Percentiles rank a stretch among this genome's conserved stretches.
Conservation (phyloP, 2,113 vertebrate species). For the Cheilinus undulatus region DNA sequence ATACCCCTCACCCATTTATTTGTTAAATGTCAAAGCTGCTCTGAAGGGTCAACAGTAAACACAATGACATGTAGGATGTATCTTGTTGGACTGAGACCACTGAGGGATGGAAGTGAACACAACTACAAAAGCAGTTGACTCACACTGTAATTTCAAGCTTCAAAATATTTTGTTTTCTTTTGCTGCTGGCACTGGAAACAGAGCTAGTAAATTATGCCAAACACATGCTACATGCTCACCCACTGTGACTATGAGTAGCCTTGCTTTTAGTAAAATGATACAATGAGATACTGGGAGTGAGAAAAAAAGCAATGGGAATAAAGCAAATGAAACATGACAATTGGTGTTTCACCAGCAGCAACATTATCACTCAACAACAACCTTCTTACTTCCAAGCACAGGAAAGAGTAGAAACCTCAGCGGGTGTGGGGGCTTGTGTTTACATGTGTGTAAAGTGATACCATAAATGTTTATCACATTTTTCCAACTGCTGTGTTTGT, state of each 20-base stretch:
- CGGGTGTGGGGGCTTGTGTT: background rate
- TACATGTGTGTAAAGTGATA: slow-evolving; percentile 14
- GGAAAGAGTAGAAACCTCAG: slow-evolving; percentile 8
- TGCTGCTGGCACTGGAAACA: slow-evolving; percentile 20
- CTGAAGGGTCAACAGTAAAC: slow-evolving; percentile 40
- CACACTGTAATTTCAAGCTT: slow-evolving; percentile 36
- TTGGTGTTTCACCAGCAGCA: slow-evolving; percentile 33
- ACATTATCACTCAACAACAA: slow-evolving; percentile 42
- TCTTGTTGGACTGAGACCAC: slow-evolving; percentile 16
- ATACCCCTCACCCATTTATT: too few relatives aligned
- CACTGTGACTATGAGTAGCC: slow-evolving; percentile 40
- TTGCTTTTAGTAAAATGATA: slow-evolving; percentile 53
- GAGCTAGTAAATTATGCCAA: slow-evolving; percentile 24
- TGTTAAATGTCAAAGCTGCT: too few relatives aligned
- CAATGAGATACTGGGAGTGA: slow-evolving; percentile 21
- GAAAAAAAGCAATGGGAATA: slow-evolving; percentile 34
- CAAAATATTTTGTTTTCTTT: background rate
- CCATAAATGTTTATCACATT: background rate
- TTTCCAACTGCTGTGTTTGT: slow-evolving; percentile 14
- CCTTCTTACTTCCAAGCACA: slow-evolving; percentile 30
- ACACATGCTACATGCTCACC: slow-evolving; percentile 28
- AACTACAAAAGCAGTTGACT: slow-evolving; percentile 22
- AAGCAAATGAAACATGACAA: slow-evolving; percentile 63
- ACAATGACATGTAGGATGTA: background rate
- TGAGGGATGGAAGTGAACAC: slow-evolving; percentile 23